Base-by-base conservation (phyloP, 2,888 invertebrate genomes). In the Glaucopsyche alexis region DNA sequence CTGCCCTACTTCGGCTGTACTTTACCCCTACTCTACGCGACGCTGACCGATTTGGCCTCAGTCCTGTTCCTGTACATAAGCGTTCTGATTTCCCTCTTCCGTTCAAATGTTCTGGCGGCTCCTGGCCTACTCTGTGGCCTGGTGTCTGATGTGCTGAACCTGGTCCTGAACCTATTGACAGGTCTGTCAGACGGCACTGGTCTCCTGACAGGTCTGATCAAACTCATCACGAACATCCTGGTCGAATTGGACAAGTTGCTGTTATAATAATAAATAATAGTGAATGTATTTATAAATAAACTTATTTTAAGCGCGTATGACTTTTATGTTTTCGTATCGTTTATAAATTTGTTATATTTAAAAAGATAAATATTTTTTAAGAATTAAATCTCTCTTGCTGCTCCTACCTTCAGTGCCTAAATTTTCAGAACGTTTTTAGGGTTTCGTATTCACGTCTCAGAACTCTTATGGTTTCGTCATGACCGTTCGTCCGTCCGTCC, bases 1-100 rank as follows among this genome's bases (percentile, higher is more conserved):
- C 64, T 93, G 0, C 93, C 92, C 0, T 92, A 92, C 73, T 93
- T 93, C 16, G 93, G 92, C 0, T 92, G 93, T 45, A 93, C 93
- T 0, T 70, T 93, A 1, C 92, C 92, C 0, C 79, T 93, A 0
- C 50, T 93, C 0, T 92, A 93, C 19, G 91, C 92, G 0, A 92
- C 92, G 0, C 77, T 93, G 70, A 92, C 92, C 0, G 92, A 93
- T 75, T 70, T 93, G 0, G 92, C 93, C 0, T 92, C 92, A 0
- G 91, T 93, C 0, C 69, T 93, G 0, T 92, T 93, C 75, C 73
- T 93, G 11, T 93, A 92, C 14, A 92, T 93, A 0, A 90, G 91
- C 74, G 89, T 91, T 0, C 71, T 92, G 0, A 91, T 93, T 0
- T 93, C 92, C 0, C 71, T 93, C 0, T 92, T 92, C 49, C 82